These are phyloP conservation scores for Megaceryle alcyon DNA, from an alignment of 2,797 vertebrate species.

Conservation along the genomic window DNA sequence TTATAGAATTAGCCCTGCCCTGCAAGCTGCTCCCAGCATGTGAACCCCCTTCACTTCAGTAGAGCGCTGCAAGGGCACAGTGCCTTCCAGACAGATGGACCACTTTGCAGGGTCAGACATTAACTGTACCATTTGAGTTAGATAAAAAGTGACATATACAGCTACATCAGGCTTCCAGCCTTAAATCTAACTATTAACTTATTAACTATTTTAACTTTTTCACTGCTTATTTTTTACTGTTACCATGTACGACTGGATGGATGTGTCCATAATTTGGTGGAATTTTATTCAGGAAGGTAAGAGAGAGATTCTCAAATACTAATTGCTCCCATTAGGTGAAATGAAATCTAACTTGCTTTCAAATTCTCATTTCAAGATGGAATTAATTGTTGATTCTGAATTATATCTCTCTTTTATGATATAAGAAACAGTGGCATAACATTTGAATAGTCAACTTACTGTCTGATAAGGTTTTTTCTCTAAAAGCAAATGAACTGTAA, in stretches of 20 bases:
- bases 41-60: neutral
- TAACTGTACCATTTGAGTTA: neutral
- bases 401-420: neutral
- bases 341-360: neutral
- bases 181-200: neutral
- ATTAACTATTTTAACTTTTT: neutral
- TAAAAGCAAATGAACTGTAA: neutral
- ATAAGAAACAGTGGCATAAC: neutral
- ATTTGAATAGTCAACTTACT: neutral
- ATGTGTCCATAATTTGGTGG: neutral
- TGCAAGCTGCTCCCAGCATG: neutral
- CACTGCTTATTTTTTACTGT: neutral
- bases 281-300: neutral
- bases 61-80: neutral
- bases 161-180: neutral
- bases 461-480: neutral
- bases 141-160: neutral
- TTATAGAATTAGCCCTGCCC: neutral
- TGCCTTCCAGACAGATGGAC: neutral
- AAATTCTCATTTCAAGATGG: neutral
- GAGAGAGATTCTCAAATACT: neutral
- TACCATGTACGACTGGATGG: neutral
- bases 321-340: neutral
- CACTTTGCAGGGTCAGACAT: conserved; percentile 2
- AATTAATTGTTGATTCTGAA: neutral